Base-by-base conservation (phyloP, 1,140 invertebrate species). In the Trichoplusia ni region DNA sequence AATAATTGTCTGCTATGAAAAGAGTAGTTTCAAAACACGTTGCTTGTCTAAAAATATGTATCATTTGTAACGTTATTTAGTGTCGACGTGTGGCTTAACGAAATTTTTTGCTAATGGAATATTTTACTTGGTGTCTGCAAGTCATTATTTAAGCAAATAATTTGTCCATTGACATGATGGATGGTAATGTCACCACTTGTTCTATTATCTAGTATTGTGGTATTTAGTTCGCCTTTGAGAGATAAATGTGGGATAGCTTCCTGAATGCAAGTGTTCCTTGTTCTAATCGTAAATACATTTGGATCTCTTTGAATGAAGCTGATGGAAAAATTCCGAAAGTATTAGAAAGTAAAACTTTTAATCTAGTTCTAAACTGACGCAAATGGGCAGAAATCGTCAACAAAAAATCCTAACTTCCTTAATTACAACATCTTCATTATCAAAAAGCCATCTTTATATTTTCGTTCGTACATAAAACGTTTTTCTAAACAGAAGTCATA, bases 121-220 rank as follows among this genome's bases (percentile, higher is more conserved):
- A 64, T 38, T 59, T 62, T 38, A 63, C 59, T 51, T 46, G 46
- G 61, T 64, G 62, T 74, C 68, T 66, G 60, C 73, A 67, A 62
- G 33, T 70, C 66, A 64, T 77, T 75, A 78, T 74, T 67, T 67
- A 61, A 65, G 29, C 60, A 61, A 79, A 77, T 76, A 79, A 79
- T 73, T 79, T 75, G 69, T 72, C 68, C 69, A 76, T 73, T 75
- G 71, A 68, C 65, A 71, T 82, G 67, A 83, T 79, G 59, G 64
- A 79, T 73, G 66, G 35, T 68, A 69, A 68, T 69, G 72, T 61
- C 63, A 59, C 68, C 60, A 54, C 73, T 79, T 73, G 71, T 71
- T 70, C 42, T 54, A 67, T 69, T 76, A 79, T 77, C 78, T 77
- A 75, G 73, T 61, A n/a, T n/a, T 70, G 44, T 54, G 69, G 71